Percentiles rank a stretch among this genome's conserved stretches.
These are phyloP conservation scores for Vimba vimba DNA, from an alignment of 2,113 vertebrate species.

Conservation along the genomic window DNA sequence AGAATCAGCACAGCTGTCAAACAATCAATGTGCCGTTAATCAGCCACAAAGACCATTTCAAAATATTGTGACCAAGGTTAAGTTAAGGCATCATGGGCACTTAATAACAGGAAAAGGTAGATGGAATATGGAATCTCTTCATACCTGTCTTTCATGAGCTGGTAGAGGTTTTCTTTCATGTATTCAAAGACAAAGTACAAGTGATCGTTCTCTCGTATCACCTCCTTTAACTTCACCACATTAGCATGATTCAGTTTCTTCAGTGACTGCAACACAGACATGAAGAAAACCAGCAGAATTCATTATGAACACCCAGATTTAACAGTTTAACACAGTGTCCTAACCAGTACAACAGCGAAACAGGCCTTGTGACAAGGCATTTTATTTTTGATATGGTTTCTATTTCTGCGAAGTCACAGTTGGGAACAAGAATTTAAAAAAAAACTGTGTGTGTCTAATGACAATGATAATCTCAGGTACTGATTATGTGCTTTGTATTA, in stretches of 20 bases:
- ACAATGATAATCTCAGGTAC: too few relatives aligned
- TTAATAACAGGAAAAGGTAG: background rate
- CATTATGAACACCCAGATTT: background rate
- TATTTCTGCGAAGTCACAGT: too few relatives aligned
- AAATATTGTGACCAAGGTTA: background rate
- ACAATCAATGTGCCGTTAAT: background rate
- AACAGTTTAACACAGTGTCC: background rate
- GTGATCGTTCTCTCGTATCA: slow-evolving; percentile 96
- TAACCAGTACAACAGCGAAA: background rate
- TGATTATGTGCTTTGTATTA: too few relatives aligned
- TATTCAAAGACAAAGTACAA: slow-evolving; percentile 99
- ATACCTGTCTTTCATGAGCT: slow-evolving; percentile 98
- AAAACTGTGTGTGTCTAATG: too few relatives aligned
- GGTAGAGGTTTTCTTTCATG: slow-evolving; percentile 99
- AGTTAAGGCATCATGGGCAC: background rate
- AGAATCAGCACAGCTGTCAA: slow-evolving; percentile 65
- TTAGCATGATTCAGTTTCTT: slow-evolving; percentile 98
- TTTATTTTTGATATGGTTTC: too few relatives aligned
- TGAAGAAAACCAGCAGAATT: background rate
- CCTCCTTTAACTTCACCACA: slow-evolving; percentile 96
- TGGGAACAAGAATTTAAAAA: too few relatives aligned
- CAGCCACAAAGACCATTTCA: background rate
- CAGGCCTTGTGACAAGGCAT: too few relatives aligned
- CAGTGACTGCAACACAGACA: slow-evolving; percentile 81
- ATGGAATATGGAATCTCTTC: slow-evolving; percentile 29